Evolutionary conservation across 2,113 vertebrate genomes (phyloP).

Genomic region (Polypterus bichir): DNA sequence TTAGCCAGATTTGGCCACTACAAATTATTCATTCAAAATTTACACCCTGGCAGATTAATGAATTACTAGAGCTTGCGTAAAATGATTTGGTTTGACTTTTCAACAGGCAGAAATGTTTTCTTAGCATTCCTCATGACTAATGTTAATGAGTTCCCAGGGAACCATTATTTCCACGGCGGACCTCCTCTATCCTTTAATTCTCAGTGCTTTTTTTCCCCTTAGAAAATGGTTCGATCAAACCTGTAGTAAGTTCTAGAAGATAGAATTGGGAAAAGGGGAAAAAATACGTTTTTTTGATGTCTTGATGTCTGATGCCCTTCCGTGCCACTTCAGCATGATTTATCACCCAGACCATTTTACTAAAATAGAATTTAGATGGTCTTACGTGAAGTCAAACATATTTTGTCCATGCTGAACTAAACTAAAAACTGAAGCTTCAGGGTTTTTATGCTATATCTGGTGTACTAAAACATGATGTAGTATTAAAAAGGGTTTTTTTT

Average conservation of each 20-base stretch:
- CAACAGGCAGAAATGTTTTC: conserved; percentile 44
- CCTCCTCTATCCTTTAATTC: conserved; percentile 24
- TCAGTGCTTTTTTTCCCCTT: conserved; percentile 18
- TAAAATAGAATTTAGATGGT: conserved; percentile 35
- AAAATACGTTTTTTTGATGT: conserved; percentile 21
- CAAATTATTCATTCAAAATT: conserved; percentile 56
- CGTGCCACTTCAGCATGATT: conserved; percentile 38
- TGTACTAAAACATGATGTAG: no score
- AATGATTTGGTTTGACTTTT: conserved; percentile 56
- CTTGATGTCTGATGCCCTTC: conserved; percentile 37
- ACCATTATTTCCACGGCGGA: conserved; percentile 19
- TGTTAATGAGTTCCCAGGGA: conserved; percentile 49
- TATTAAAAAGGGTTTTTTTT: conserved; percentile 17
- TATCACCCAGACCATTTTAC: conserved; percentile 36
- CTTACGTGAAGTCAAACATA: conserved; percentile 16
- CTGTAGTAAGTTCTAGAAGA: conserved; percentile 33
- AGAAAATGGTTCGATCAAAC: conserved; percentile 30
- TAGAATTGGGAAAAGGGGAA: conserved; percentile 17
- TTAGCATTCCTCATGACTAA: conserved; percentile 45
- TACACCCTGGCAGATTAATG: conserved; percentile 59
- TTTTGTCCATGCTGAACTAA: conserved; percentile 29
- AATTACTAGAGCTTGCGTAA: conserved; percentile 63
- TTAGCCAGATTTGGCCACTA: conserved; percentile 36
- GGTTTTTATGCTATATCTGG: conserved; percentile 41
- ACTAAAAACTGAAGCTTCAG: conserved; percentile 58